Evolutionary conservation across 2,113 vertebrate species (phyloP), one percentile per base, ranked within the genome.

Genomic region (Oxyruncus cristatus): DNA sequence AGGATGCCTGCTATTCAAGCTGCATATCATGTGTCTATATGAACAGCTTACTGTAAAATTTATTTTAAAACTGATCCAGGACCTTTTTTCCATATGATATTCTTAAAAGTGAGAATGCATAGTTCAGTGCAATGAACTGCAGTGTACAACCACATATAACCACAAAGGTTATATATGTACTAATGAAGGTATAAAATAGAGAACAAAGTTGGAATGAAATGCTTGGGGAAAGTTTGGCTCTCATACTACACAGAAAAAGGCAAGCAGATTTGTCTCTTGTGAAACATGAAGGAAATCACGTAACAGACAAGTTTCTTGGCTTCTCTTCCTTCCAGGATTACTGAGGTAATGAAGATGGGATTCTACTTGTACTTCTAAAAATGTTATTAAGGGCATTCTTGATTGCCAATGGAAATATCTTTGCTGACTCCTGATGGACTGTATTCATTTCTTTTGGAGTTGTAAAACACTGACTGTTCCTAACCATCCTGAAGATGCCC

Each of bases 251-350:
- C 4, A 32, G 42, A 92, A 77, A 88, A 93, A 50, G 30, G 50
- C 78, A 88, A 82, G 55, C 61, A 77, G 85, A 94, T 63, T 86
- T 92, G 49, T 92, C 81, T 93, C 75, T 76, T 82, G 91, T 91
- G 91, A 94, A 92, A 93, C 85, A 59, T 59, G 92, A 93, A 94
- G 85, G 50, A 94, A 92, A 89, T 88, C 76, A 89, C n/a, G 6
- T 89, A 93, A 88, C 56, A 77, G 59, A 59, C 7, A 85, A 63
- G 27, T 83, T 90, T 94, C 55, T 92, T 96, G 88, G 94, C 88
- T 88, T 83, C 24, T 85, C 4, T 33, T 87, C 32, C 62, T 90
- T 74, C 75, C 59, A 80, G 82, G 59, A 92, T 95, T 92, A 86
- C 76, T 84, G 73, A 90, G 56, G 65, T 92, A 96, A 86, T 92